phyloP scores from a whole-genome alignment of 2,797 vertebrate species.

The Dryobates pubescens region DNA sequence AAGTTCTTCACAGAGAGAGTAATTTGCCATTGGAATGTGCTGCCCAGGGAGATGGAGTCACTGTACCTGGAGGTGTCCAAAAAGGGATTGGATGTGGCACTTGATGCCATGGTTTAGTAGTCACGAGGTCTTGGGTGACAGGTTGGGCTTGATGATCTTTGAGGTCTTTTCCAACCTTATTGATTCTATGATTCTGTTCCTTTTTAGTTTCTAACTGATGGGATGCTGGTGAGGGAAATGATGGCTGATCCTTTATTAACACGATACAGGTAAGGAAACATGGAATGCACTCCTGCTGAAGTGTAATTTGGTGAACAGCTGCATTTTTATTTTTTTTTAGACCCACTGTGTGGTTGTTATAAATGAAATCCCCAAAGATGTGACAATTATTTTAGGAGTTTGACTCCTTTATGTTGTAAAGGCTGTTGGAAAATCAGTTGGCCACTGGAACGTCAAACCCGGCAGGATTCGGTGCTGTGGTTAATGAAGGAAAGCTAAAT shows the following conservation, averaged over 20 bases:
- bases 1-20: too few species aligned
- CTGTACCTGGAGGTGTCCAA: too few species aligned
- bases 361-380: neutral
- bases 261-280: constrained; percentile 89
- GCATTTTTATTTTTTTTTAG: neutral
- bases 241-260: constrained; percentile 97
- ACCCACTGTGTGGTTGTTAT: neutral
- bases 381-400: neutral
- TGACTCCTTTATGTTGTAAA: neutral
- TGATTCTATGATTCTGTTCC: neutral
- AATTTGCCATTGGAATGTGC: too few species aligned
- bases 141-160: too few species aligned
- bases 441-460: neutral
- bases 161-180: too few species aligned
- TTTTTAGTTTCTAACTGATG: constrained; percentile 95
- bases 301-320: neutral
- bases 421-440: neutral
- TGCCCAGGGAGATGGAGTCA: too few species aligned
- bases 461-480: neutral
- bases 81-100: too few species aligned
- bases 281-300: neutral
- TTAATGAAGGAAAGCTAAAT: neutral
- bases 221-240: constrained; percentile 98
- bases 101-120: too few species aligned
- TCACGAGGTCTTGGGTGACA: too few species aligned